Base-by-base conservation (phyloP, 2,888 invertebrate species). In the Rhogogaster chlorosoma region DNA sequence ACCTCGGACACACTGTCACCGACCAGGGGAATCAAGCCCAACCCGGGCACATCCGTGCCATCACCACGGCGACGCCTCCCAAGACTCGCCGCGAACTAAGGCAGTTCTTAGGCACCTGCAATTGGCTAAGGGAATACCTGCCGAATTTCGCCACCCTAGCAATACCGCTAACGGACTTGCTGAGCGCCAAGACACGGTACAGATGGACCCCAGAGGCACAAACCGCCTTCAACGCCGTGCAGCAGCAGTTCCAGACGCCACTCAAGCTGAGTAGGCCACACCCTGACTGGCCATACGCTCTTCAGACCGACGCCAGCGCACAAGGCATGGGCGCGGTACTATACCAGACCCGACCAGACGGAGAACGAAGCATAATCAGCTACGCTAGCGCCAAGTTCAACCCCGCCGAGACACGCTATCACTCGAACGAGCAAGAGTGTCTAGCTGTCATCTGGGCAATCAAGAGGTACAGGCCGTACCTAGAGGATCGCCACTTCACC, bases 91-190 rank as follows among this genome's bases (percentile, higher is more conserved):
- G 70, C 53, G 86, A 87, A 53, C 75, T 89, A 0, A 83, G 85
- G n/a, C 45, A 57, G 4, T 90, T 90, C 75, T 82, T 90, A 15
- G 90, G 90, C 0, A 75, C 87, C 9, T 84, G 87, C 15, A 87
- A 87, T 12, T 91, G 90, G 88, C 84, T 89, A 3, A 84, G 89
- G 1, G 88, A 89, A n/a, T 91, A 88, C 77, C 80, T 91, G 0
- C 88, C 89, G 0, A 83, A 87, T 18, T 87, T 87, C 53, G 85
- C 88, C 0, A 86, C 85, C 5, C 83, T 88, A 1, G 61, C 87
- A 1, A 85, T 87, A 0, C 90, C 90, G 2, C 82, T 90, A 0
- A 89, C 88, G 5, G 86, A 89, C 42, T 85, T 89, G 22, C 32
- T 85, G 12, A 67, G 29, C 22, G 9, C 15, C 15, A 75, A 85